These are phyloP conservation scores for Myathropa florea DNA, from an alignment of 2,888 invertebrate species.

Conservation along the genomic window DNA sequence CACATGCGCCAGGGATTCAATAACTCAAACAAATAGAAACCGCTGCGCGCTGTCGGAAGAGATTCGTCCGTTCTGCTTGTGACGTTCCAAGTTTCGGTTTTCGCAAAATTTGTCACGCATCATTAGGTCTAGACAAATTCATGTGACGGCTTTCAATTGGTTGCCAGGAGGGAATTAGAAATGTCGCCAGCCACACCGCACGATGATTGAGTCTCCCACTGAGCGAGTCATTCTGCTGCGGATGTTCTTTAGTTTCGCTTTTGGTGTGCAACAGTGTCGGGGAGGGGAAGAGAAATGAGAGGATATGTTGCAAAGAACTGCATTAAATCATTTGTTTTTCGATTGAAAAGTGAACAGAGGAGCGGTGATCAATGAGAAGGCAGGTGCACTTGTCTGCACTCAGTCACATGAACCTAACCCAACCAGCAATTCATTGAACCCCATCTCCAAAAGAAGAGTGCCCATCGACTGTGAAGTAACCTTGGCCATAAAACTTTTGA, in stretches of 20 bases:
- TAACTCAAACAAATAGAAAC: neutral
- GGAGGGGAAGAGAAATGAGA: neutral
- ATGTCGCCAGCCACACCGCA: neutral
- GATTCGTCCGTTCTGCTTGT: slow-evolving; percentile 33
- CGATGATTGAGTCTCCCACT: neutral
- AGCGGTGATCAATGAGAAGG: slow-evolving; percentile 1
- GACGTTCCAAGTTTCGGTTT: slow-evolving; percentile 28
- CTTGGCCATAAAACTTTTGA: no score
- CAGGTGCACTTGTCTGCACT: neutral
- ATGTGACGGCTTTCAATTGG: slow-evolving; percentile 42
- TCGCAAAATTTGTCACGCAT: slow-evolving; percentile 48
- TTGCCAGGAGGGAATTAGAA: slow-evolving; percentile 26
- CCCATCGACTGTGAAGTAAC: no score
- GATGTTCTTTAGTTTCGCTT: neutral
- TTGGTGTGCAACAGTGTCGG: neutral
- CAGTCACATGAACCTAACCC: no score
- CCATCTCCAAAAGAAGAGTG: neutral
- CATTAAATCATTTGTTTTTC: neutral
- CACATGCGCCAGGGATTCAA: slow-evolving; percentile 52
- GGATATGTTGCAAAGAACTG: neutral
- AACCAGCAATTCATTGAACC: no score
- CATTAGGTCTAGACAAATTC: slow-evolving; percentile 59
- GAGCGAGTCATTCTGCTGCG: neutral
- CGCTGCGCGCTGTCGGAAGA: slow-evolving; percentile 42
- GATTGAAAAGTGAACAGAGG: neutral